Evolutionary conservation across 2,888 invertebrate genomes (phyloP).

Genomic region (Cremastinae sp.): DNA sequence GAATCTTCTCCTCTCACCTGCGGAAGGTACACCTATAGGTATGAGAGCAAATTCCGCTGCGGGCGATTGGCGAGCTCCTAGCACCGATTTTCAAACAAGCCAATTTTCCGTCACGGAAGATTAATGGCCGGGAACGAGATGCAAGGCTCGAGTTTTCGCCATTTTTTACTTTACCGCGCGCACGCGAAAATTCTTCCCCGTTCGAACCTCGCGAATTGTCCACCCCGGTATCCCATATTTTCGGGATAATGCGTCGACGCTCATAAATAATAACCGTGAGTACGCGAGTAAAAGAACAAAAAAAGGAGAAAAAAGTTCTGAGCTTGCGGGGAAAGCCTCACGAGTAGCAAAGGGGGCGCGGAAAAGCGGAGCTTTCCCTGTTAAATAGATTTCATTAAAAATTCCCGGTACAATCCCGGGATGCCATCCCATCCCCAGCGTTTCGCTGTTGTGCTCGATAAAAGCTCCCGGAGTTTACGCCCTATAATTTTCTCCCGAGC

Average conservation of each 20-base stretch:
- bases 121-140: conserved; percentile 70
- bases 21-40: too few relatives aligned
- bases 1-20: too few relatives aligned
- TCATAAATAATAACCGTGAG: conserved; percentile 73
- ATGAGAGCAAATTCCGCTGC: too few relatives aligned
- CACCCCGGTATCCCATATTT: conserved; percentile 72
- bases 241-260: conserved; percentile 72
- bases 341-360: conserved; percentile 6
- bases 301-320: background rate
- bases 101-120: conserved; percentile 73
- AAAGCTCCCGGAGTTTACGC: conserved; percentile 57
- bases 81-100: conserved; percentile 71
- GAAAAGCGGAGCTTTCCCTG: conserved; percentile 52
- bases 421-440: conserved; percentile 17
- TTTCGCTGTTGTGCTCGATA: conserved; percentile 53
- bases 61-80: conserved; percentile 46
- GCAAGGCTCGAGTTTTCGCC: conserved; percentile 63
- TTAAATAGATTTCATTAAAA: conserved; percentile 72
- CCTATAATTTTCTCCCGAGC: conserved; percentile 56
- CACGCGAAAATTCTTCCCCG: conserved; percentile 27
- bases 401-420: conserved; percentile 61
- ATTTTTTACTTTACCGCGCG: conserved; percentile 33
- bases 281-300: conserved; percentile 41
- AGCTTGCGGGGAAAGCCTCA: background rate
- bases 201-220: conserved; percentile 22